Evolutionary conservation across 1,140 invertebrate genomes (phyloP).

Genomic region (Sinella curviseta): DNA sequence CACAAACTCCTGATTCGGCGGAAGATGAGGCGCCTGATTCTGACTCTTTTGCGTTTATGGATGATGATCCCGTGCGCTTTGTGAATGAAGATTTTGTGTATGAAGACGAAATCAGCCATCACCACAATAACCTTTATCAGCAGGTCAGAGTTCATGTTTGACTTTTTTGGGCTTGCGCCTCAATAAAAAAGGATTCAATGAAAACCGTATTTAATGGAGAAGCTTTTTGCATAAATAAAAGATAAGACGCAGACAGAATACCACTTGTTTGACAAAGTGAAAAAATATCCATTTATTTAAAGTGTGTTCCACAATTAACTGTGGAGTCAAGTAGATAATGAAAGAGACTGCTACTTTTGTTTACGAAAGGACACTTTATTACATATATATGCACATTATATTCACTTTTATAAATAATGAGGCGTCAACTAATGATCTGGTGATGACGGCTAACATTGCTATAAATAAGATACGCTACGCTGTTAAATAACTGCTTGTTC

Average conservation of each 20-base stretch:
- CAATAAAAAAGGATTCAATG: neutral
- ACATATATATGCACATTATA: neutral
- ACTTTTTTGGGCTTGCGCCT: neutral
- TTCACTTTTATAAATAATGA: neutral
- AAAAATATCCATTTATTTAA: too few species aligned
- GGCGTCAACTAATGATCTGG: neutral
- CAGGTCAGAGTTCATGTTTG: slow-evolving; percentile 2
- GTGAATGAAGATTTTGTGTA: slow-evolving; percentile 1
- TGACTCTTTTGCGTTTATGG: neutral
- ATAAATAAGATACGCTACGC: neutral
- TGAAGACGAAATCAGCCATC: neutral
- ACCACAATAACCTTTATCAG: neutral
- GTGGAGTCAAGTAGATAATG: too few species aligned
- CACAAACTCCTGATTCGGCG: neutral
- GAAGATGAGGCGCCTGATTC: neutral
- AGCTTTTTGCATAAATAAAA: neutral
- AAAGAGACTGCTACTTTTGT: too few species aligned
- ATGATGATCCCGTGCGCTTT: neutral
- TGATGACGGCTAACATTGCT: neutral
- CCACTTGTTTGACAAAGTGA: too few species aligned
- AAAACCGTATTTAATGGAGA: neutral
- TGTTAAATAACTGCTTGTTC: neutral
- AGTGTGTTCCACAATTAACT: too few species aligned
- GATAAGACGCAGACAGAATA: neutral
- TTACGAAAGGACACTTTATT: too few species aligned